These are phyloP conservation scores for Drosophila seguyi DNA, from an alignment of 1,140 invertebrate genomes.

Conservation along the genomic window DNA sequence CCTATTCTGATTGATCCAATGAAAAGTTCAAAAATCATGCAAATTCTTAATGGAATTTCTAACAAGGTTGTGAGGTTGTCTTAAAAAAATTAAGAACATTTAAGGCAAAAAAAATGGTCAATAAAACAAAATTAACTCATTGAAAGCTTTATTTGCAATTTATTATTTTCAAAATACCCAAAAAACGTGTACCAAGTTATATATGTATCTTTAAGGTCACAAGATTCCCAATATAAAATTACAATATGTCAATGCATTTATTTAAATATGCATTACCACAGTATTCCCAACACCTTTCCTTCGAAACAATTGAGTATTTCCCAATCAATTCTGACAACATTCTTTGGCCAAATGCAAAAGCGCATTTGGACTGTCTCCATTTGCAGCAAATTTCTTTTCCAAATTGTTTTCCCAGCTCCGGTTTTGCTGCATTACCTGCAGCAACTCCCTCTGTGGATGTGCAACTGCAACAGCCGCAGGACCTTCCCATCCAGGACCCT, in stretches of 20 bases:
- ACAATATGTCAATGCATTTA: slow-evolving; percentile 3
- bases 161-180: not conserved
- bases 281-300: slow-evolving; percentile 6
- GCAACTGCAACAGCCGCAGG: slow-evolving; percentile 30
- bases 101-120: too few species aligned
- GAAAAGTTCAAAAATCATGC: slow-evolving; percentile 48
- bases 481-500: slow-evolving; percentile 8
- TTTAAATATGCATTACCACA: slow-evolving; percentile 2
- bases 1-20: slow-evolving; percentile 51
- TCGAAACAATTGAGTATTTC: slow-evolving; percentile 12
- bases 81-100: not conserved
- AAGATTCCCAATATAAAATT: not conserved
- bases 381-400: slow-evolving; percentile 51
- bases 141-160: fast-evolving
- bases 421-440: slow-evolving; percentile 28
- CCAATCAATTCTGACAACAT: slow-evolving; percentile 35
- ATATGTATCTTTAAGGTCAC: not conserved
- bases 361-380: slow-evolving; percentile 50
- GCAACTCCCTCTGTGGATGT: slow-evolving; percentile 15
- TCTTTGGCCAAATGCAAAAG: slow-evolving; percentile 33
- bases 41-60: slow-evolving; percentile 12
- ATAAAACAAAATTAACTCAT: not conserved
- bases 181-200: not conserved
- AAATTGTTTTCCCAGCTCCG: slow-evolving; percentile 61
- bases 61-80: not conserved